Evolutionary conservation across 92 coral and sea anemone species (phyloP).

Genomic region (Zoanthus sociatus): DNA sequence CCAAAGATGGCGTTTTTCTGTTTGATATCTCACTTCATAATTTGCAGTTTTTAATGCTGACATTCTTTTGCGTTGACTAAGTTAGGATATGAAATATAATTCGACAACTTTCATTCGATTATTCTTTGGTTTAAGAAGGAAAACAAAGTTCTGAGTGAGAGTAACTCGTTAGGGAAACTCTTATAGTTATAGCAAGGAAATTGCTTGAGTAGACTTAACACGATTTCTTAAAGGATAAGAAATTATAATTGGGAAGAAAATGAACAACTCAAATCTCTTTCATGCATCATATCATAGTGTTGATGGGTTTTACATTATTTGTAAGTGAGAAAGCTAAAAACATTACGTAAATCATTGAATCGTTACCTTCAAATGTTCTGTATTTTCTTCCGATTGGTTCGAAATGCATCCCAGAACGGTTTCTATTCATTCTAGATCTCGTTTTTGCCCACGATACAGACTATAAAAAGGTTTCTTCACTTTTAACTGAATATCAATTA

Average conservation of each 20-base stretch:
- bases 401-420: slow-evolving; percentile 22
- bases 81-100: background rate
- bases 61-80: slow-evolving; percentile 5
- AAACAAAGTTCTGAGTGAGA: background rate
- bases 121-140: background rate
- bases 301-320: background rate
- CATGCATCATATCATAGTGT: background rate
- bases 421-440: slow-evolving; percentile 35
- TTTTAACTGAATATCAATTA: slow-evolving; percentile 28
- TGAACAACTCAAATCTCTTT: background rate
- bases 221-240: background rate
- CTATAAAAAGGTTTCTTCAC: background rate
- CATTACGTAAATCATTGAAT: background rate
- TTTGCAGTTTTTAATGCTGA: background rate
- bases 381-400: slow-evolving; percentile 39
- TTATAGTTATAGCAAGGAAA: background rate
- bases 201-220: background rate
- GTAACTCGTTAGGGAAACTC: background rate
- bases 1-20: background rate
- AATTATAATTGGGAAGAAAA: background rate
- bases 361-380: slow-evolving; percentile 39
- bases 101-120: background rate
- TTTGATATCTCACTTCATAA: background rate
- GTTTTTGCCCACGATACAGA: background rate
- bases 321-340: background rate